Base-by-base conservation (phyloP, 2,888 invertebrate species). In the Barypeithes pellucidus region DNA sequence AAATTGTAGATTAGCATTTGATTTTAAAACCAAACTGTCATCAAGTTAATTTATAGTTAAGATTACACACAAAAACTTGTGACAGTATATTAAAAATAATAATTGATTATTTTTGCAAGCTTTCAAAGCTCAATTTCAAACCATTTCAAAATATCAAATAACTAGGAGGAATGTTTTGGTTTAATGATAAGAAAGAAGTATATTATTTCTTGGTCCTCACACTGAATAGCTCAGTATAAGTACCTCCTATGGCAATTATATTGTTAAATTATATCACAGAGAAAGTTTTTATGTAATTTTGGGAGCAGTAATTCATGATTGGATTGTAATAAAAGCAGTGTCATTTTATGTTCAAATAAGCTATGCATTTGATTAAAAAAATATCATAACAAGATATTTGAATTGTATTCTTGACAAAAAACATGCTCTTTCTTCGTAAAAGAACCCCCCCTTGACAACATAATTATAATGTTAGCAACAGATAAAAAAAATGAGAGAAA, bases 271-370 rank as follows among this genome's bases (percentile, higher is more conserved):
- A 62, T 33, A 45, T 62, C 62, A 43, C 52, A 65, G 65, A 65
- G 65, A 65, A 65, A 65, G 65, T 50, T 65, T 65, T 65, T 65
- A 65, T 65, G 65, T 65, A 65, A 62, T 29, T 62, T 29, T 24
- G 16, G 22, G 12, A 41, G 20, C 14, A 22, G 2, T 22, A 22
- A 22, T 43, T 41, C 43, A 65, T n/a, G 22, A n/a, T 11, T 50
- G 9, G 1, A 24, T n/a, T n/a, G 5, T 3, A 1, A 24, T 2
- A 24, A 50, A n/a, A 50, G 0, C 22, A 24, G n/a, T 12, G n/a
- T 12, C n/a, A 22, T n/a, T 50, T 50, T n/a, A n/a, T n/a, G n/a
- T n/a, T 33, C 14, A 1, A 52, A 52, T 29, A 57, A 16, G 8
- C 39, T 12, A 3, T 3, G 14, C 2, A 33, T 57, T 16, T 2